phyloP scores from a whole-genome alignment of 2,888 invertebrate species.

The Eubasilissa splendida region DNA sequence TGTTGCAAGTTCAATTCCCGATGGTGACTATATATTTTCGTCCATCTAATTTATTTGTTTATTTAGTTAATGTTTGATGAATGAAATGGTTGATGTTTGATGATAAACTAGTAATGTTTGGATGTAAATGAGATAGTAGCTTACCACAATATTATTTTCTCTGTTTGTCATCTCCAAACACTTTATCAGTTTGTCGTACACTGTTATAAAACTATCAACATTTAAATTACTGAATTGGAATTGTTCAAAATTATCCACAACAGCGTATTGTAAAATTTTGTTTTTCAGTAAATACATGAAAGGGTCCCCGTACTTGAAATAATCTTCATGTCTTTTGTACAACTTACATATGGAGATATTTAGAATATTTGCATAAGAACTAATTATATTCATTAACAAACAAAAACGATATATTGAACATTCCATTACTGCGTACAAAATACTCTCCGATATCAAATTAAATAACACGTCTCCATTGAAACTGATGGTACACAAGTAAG shows the following conservation, averaged over 20 bases:
- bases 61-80: no score
- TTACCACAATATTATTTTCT: neutral
- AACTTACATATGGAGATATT: neutral
- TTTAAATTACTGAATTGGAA: neutral
- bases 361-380: neutral
- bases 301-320: neutral
- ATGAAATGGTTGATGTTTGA: no score
- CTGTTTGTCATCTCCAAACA: neutral
- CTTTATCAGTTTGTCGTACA: neutral
- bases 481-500: no score
- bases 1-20: no score
- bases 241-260: neutral
- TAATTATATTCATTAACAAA: neutral
- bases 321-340: neutral
- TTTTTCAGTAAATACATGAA: neutral
- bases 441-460: no score
- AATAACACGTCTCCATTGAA: no score
- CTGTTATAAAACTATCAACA: neutral
- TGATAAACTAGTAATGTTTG: no score
- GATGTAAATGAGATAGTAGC: neutral
- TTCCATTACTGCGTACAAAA: neutral
- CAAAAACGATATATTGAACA: neutral
- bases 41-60: no score
- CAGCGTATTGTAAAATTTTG: neutral
- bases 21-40: no score